These are phyloP conservation scores for Orchestes rusci DNA, from an alignment of 2,888 invertebrate genomes.

Conservation along the genomic window DNA sequence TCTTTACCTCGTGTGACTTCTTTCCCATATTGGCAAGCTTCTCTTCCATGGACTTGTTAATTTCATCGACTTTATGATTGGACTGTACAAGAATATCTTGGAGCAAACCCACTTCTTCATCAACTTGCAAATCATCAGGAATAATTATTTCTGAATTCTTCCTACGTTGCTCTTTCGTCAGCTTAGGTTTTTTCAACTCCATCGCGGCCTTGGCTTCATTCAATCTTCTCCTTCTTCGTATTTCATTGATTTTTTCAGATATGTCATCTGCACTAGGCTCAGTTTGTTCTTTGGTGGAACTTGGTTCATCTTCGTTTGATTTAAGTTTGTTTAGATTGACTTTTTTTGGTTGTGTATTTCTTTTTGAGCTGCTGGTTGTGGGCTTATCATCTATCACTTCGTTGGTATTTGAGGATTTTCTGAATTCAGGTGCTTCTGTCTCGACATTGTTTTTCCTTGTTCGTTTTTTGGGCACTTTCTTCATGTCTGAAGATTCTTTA, in stretches of 20 bases:
- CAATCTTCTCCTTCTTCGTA: slow-evolving; percentile 16
- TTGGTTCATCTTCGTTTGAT: slow-evolving; percentile 4
- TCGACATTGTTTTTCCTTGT: slow-evolving; percentile 7
- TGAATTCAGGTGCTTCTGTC: too few species aligned
- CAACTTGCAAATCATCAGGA: slow-evolving; percentile 27
- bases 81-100: slow-evolving; percentile 32
- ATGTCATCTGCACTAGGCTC: slow-evolving; percentile 3
- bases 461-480: slow-evolving; percentile 5
- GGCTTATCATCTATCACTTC: too few species aligned
- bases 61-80: slow-evolving; percentile 33
- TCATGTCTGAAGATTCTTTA: slow-evolving; percentile 3
- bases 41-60: slow-evolving; percentile 31
- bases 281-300: slow-evolving; percentile 4
- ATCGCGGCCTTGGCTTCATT: slow-evolving; percentile 13
- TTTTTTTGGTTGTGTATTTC: not conserved
- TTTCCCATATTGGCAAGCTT: slow-evolving; percentile 26
- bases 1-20: slow-evolving; percentile 18
- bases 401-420: too few species aligned
- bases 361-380: too few species aligned
- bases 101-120: slow-evolving; percentile 35
- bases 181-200: slow-evolving; percentile 14
- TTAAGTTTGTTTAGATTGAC: not conserved
- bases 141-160: slow-evolving; percentile 8
- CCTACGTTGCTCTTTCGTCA: slow-evolving; percentile 16
- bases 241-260: slow-evolving; percentile 17